Percentiles rank a stretch among this genome's conserved stretches.
Evolutionary conservation across 2,888 invertebrate species (phyloP).

Genomic region (Eudemis profundana): DNA sequence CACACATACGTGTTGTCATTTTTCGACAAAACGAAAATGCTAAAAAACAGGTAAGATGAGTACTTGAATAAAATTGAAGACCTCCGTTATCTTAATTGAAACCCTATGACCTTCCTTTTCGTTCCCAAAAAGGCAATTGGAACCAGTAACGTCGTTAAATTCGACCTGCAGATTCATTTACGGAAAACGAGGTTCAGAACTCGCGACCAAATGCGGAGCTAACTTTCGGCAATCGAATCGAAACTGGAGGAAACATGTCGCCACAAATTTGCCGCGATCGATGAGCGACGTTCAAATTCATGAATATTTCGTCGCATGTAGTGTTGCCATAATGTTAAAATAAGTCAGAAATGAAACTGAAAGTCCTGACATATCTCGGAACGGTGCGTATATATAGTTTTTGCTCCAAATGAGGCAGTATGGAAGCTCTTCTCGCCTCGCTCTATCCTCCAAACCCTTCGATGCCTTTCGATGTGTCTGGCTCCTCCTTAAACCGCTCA

Average conservation of each 20-base stretch:
- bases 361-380: too few species aligned
- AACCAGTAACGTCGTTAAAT: neutral
- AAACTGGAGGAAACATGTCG: neutral
- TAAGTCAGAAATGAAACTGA: too few species aligned
- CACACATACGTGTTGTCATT: too few species aligned
- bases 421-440: too few species aligned
- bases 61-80: neutral
- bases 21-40: too few species aligned
- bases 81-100: neutral
- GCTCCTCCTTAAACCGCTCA: too few species aligned
- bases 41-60: too few species aligned
- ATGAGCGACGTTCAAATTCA: slow-evolving; percentile 13
- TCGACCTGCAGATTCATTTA: neutral
- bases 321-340: too few species aligned
- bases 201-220: slow-evolving; percentile 12
- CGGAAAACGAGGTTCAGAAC: slow-evolving; percentile 3
- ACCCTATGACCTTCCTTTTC: neutral
- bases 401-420: too few species aligned
- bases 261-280: slow-evolving; percentile 12
- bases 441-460: too few species aligned
- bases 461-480: too few species aligned
- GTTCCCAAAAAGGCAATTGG: neutral
- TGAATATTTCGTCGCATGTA: neutral
- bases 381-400: too few species aligned
- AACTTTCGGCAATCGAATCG: neutral